Percentiles rank a stretch among this genome's conserved stretches.
These are phyloP conservation scores for Mycogona germanica DNA, from an alignment of 2,888 invertebrate species.

Conservation along the genomic window DNA sequence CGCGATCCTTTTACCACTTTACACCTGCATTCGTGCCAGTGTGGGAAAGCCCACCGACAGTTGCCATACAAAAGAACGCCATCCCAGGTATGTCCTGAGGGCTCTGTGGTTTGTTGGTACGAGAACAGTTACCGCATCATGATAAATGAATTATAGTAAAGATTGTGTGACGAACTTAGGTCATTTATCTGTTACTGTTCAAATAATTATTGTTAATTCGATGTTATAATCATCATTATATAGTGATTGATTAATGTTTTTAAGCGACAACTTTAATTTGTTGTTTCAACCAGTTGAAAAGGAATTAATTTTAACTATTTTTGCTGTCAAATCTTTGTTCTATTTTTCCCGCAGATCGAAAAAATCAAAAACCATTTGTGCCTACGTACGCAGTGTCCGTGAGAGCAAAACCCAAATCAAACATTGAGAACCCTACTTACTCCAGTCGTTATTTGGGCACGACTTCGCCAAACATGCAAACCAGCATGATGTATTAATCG, in stretches of 20 bases:
- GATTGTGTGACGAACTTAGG: background rate
- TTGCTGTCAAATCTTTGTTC: background rate
- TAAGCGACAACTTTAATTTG: background rate
- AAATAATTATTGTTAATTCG: too few relatives aligned
- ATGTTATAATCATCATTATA: too few relatives aligned
- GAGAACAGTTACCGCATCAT: background rate
- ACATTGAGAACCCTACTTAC: background rate
- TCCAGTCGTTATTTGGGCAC: too few relatives aligned
- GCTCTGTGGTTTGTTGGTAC: background rate
- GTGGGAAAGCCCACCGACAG: constrained; percentile 4
- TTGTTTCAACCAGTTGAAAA: background rate
- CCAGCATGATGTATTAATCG: constrained; percentile 15
- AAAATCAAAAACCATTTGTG: constrained; percentile 6
- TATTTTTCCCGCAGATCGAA: constrained; percentile 11
- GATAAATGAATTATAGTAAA: background rate
- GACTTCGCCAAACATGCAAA: constrained; percentile 8
- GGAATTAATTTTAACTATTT: background rate
- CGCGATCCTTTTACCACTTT: constrained; percentile 85
- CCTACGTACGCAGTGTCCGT: background rate
- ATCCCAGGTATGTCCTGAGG: constrained; percentile 1
- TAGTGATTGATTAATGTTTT: too few relatives aligned
- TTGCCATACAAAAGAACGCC: constrained; percentile 11
- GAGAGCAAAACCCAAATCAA: background rate
- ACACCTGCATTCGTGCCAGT: constrained; percentile 44
- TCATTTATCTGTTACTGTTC: too few relatives aligned